Base-by-base conservation (phyloP, 2,888 invertebrate genomes). In the Eremobia ochroleuca region DNA sequence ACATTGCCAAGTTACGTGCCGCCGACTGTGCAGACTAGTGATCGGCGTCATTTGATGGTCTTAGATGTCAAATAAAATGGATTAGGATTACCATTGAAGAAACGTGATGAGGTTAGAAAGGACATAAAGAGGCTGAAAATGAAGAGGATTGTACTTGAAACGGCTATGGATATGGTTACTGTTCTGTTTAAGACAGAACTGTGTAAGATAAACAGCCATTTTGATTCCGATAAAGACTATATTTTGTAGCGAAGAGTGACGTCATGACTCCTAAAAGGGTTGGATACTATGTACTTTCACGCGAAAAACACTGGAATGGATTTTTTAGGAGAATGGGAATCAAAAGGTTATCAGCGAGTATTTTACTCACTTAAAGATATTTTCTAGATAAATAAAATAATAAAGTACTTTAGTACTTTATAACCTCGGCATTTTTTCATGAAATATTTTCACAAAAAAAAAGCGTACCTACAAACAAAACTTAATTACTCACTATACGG, bases 21-120 rank as follows among this genome's bases (percentile, higher is more conserved):
- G n/a, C n/a, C n/a, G n/a, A n/a, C n/a, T n/a, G n/a, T n/a, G n/a
- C n/a, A n/a, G 52, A n/a, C 52, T 28, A 18, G 70, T 74, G 61
- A 69, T 62, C 49, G n/a, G 9, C 5, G 55, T 40, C 62, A 71
- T 72, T 69, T 28, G 18, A 58, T 21, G 52, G 34, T 77, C 28
- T 72, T 21, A 58, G 49, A 67, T 75, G 34, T 69, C 70, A 71
- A 75, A 83, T 78, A 76, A 86, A 86, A 84, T 43, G 55, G 73
- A 52, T 79, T 75, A 25, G 28, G 64, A 79, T 76, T 71, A 73
- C 75, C 40, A 86, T 79, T 83, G 61, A 46, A 58, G 34, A 62
- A n/a, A 83, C 84, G 83, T 83, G 83, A 73, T 31, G 61, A 49
- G 73, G 59, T 72, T 84, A 11, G 62, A 61, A 67, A 78, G 46